These are phyloP conservation scores for Oryctolagus cuniculus DNA, from an alignment of 2,113 vertebrate genomes.

Conservation along the genomic window mOryCun1.1 NC_091438.1:55926501-55927000, in stretches of 20 bases:
- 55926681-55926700: not conserved
- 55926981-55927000: not conserved
- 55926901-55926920: not conserved
- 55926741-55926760: not conserved
- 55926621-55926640: not conserved
- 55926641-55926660: not conserved
- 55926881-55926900: not conserved
- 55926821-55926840: not conserved
- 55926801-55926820: not conserved
- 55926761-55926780: not conserved
- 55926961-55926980: not conserved
- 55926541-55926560: not conserved
- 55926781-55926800: constrained; percentile 12
- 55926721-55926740: not conserved
- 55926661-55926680: not conserved
- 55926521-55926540: not conserved
- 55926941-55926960: not conserved
- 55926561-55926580: not conserved
- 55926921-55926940: not conserved
- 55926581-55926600: not conserved
- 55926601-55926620: not conserved
- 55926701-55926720: not conserved
- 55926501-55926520: not conserved
- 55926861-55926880: not conserved
- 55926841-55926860: not conserved